Conservation (phyloP, 92 coral and sea anemone genomes). For the Epizoanthus fatuus region DNA sequence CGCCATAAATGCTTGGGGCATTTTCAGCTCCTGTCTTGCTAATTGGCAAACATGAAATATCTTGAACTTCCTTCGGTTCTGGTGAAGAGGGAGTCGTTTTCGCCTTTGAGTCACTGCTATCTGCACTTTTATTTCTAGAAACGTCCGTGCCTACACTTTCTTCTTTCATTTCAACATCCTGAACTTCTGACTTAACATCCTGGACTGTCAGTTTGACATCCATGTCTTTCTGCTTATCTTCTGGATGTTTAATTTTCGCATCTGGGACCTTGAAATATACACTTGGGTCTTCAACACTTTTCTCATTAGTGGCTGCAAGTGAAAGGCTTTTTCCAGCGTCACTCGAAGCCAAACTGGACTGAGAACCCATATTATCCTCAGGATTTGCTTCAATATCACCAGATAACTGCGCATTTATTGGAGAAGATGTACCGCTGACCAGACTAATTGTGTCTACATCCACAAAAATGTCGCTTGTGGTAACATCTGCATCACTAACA, state of each 20-base stretch:
- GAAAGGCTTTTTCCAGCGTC: not conserved
- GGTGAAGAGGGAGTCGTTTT: not conserved
- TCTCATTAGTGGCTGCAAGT: not conserved
- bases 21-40: no score
- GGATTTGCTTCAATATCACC: not conserved
- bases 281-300: not conserved
- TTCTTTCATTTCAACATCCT: constrained; percentile 27
- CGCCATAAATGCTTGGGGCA: not conserved
- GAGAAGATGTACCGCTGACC: constrained; percentile 2
- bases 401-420: not conserved
- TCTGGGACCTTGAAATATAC: constrained; percentile 16
- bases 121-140: not conserved
- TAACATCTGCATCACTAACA: not conserved
- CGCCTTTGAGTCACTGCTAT: not conserved
- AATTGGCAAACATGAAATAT: not conserved
- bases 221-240: not conserved
- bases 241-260: constrained; percentile 5
- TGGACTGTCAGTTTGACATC: not conserved
- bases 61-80: not conserved
- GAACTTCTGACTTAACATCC: not conserved
- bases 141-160: not conserved
- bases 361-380: not conserved
- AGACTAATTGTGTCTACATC: constrained; percentile 7
- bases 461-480: not conserved
- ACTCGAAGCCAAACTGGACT: constrained; percentile 3